These are phyloP conservation scores for Zaprionus taronus DNA, from an alignment of 1,140 invertebrate species.

Conservation along the genomic window DNA sequence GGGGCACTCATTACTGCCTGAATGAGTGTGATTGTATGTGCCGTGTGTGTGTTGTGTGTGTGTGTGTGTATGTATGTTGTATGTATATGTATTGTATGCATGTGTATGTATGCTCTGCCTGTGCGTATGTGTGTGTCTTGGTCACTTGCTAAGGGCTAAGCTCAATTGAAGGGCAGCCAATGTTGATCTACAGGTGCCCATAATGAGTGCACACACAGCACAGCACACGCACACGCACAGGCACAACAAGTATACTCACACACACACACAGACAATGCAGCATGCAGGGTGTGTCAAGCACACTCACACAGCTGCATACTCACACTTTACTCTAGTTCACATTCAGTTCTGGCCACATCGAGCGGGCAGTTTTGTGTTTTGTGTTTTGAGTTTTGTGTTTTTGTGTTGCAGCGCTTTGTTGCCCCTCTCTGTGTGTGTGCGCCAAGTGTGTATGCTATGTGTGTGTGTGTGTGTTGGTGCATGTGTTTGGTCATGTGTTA, in stretches of 20 bases:
- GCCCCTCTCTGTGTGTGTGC: too few relatives aligned
- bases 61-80: background rate
- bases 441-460: background rate
- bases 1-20: background rate
- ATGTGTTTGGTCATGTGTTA: conserved; percentile 42
- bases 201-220: conserved; percentile 37
- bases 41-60: conserved; percentile 1
- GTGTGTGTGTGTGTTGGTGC: background rate
- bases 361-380: conserved; percentile 42
- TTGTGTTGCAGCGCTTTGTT: conserved; percentile 13
- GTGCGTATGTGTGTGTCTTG: conserved; percentile 43
- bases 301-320: background rate
- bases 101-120: conserved; percentile 6
- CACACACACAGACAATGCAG: background rate
- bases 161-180: conserved; percentile 66
- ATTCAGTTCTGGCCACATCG: conserved; percentile 21
- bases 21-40: background rate
- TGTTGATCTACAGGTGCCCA: conserved; percentile 69
- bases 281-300: background rate
- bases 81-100: background rate
- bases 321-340: conserved; percentile 3
- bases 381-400: conserved; percentile 27
- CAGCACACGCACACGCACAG: conserved; percentile 19
- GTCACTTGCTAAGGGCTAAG: conserved; percentile 68
- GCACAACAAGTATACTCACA: background rate